Percentiles rank a stretch among this genome's conserved stretches.
Evolutionary conservation across 2,113 vertebrate genomes (phyloP).

Genomic region (Bubo bubo): DNA sequence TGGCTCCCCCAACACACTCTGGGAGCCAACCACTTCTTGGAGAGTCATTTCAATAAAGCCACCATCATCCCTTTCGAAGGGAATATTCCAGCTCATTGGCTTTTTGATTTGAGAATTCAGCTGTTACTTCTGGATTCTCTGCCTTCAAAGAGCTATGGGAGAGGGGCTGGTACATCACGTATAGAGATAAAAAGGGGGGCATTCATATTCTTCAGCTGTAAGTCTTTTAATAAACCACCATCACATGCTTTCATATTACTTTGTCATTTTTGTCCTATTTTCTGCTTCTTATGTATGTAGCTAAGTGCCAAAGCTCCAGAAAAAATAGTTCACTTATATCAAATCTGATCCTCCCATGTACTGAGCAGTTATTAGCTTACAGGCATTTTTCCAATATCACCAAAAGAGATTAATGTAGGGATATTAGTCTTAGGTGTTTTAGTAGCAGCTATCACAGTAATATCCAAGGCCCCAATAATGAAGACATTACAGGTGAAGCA

Average conservation of each 20-base stretch:
- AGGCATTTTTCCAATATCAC: conserved; percentile 32
- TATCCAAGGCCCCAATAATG: background rate
- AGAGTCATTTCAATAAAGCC: conserved; percentile 10
- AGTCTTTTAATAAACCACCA: conserved; percentile 25
- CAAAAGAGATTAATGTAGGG: background rate
- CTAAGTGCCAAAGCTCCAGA: background rate
- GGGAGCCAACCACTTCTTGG: conserved; percentile 22
- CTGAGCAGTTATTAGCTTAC: background rate
- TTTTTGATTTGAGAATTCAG: conserved; percentile 54
- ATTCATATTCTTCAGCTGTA: conserved; percentile 46
- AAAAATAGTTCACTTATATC: conserved; percentile 12
- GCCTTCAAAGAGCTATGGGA: background rate
- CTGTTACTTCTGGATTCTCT: conserved; percentile 52
- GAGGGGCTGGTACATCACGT: background rate
- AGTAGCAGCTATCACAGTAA: background rate
- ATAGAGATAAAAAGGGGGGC: background rate
- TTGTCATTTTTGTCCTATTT: background rate
- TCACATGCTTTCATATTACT: background rate
- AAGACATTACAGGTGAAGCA: background rate
- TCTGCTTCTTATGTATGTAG: conserved; percentile 14
- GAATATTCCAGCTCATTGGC: conserved; percentile 43
- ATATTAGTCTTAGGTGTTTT: background rate
- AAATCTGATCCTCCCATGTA: conserved; percentile 13
- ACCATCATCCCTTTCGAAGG: conserved; percentile 14
- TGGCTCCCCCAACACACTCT: background rate